These are phyloP conservation scores for Heliconius erato DNA, from an alignment of 2,888 invertebrate genomes.

Conservation along the genomic window DNA sequence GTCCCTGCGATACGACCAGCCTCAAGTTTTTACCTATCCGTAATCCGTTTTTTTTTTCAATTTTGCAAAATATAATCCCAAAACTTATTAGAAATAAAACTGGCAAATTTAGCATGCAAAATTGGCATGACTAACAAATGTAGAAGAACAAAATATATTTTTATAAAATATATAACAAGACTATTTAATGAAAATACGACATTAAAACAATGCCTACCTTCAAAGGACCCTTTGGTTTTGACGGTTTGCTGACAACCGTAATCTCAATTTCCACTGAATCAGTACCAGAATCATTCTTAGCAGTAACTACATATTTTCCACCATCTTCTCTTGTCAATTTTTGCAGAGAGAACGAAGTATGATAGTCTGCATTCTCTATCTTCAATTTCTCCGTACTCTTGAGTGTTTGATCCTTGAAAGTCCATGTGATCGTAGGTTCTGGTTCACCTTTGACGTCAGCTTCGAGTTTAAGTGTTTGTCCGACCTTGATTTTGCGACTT, in stretches of 20 bases:
- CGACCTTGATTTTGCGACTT: constrained; percentile 94
- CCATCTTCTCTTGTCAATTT: constrained; percentile 94
- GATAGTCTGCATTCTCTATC: constrained; percentile 96
- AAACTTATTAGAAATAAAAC: too few relatives aligned
- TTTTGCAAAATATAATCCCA: too few relatives aligned
- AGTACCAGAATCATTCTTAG: constrained; percentile 96
- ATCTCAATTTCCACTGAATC: constrained; percentile 97
- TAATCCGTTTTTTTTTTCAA: too few relatives aligned
- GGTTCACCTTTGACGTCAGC: constrained; percentile 98
- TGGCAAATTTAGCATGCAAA: neutral
- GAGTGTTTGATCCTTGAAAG: constrained; percentile 89
- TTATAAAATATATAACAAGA: too few relatives aligned
- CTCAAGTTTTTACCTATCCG: too few relatives aligned
- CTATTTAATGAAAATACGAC: too few relatives aligned
- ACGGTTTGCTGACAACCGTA: constrained; percentile 92
- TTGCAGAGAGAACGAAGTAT: constrained; percentile 93
- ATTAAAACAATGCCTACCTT: constrained; percentile 85
- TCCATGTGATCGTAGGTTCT: constrained; percentile 97
- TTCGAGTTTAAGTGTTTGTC: constrained; percentile 95
- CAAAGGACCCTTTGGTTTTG: constrained; percentile 97
- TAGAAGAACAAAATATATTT: too few relatives aligned
- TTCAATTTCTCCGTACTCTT: constrained; percentile 89
- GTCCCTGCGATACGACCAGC: too few relatives aligned
- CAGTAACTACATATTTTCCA: constrained; percentile 95
- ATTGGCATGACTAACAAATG: neutral